Evolutionary conservation across 2,113 vertebrate genomes (phyloP).

Genomic region (Vimba vimba): DNA sequence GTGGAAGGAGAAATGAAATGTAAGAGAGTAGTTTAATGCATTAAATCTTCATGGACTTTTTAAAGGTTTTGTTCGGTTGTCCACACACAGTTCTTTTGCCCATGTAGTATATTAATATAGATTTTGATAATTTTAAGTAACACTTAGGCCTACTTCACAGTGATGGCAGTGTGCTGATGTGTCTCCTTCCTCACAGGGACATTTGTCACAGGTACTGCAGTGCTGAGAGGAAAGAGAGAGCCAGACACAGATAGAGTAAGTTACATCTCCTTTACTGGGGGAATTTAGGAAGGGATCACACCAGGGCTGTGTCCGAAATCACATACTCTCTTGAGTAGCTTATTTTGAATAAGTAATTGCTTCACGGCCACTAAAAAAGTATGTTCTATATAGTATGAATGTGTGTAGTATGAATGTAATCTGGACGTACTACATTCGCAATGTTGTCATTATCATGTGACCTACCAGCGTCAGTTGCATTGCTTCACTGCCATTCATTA

Average conservation of each 20-base stretch:
- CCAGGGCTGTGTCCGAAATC: too few species aligned
- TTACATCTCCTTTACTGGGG: background rate
- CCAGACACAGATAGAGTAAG: background rate
- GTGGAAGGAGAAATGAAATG: background rate
- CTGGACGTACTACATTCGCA: too few species aligned
- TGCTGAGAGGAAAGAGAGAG: conserved; percentile 65
- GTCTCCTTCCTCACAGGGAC: conserved; percentile 83
- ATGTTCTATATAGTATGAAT: too few species aligned
- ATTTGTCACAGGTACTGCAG: conserved; percentile 79
- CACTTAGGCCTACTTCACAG: conserved; percentile 80
- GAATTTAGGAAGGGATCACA: background rate
- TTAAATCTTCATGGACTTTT: too few species aligned
- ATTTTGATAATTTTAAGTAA: background rate
- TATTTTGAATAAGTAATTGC: too few species aligned
- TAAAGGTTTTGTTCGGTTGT: background rate
- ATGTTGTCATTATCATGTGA: too few species aligned
- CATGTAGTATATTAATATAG: background rate
- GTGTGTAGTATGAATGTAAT: too few species aligned
- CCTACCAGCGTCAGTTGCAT: too few species aligned
- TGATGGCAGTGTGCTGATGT: conserved; percentile 77
- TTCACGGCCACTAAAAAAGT: too few species aligned
- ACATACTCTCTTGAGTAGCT: too few species aligned
- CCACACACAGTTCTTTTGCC: background rate
- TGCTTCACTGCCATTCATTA: too few species aligned
- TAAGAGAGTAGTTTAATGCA: background rate